Conservation (phyloP, 2,797 vertebrate species). For the Sphenopsis melanotis region DNA sequence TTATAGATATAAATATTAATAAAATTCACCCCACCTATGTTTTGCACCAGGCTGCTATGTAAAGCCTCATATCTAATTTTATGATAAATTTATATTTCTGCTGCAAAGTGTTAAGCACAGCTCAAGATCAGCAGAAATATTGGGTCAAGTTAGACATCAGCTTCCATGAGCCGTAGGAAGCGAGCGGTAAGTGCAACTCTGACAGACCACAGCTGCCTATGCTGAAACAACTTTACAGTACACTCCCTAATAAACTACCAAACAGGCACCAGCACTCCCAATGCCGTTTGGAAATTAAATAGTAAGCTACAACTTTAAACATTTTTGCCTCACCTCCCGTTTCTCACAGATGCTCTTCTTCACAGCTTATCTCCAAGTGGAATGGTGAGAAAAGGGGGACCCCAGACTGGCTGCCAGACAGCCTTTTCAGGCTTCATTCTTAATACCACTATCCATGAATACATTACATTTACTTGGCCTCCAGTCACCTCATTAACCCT, state of each 20-base stretch:
- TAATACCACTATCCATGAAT: slow-evolving; percentile 8
- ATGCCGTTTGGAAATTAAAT: background rate
- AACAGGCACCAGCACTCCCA: background rate
- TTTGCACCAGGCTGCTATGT: background rate
- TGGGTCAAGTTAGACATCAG: background rate
- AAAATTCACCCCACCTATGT: background rate
- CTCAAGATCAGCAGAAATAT: background rate
- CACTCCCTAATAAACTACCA: background rate
- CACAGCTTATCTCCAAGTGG: background rate
- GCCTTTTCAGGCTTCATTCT: background rate
- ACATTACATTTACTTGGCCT: background rate
- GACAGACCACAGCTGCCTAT: background rate
- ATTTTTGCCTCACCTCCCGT: background rate
- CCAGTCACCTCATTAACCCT: slow-evolving; percentile 25
- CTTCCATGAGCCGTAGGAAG: background rate
- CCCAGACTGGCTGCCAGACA: background rate
- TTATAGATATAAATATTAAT: background rate
- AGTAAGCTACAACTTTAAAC: background rate
- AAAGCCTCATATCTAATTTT: background rate
- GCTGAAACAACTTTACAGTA: background rate
- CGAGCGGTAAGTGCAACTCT: background rate
- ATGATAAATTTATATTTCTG: background rate
- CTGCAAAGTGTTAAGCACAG: background rate
- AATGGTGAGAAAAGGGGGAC: background rate
- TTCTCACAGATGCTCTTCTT: slow-evolving; percentile 23